Conservation (phyloP, 1,140 invertebrate species). For the Drosophila melanica region DNA sequence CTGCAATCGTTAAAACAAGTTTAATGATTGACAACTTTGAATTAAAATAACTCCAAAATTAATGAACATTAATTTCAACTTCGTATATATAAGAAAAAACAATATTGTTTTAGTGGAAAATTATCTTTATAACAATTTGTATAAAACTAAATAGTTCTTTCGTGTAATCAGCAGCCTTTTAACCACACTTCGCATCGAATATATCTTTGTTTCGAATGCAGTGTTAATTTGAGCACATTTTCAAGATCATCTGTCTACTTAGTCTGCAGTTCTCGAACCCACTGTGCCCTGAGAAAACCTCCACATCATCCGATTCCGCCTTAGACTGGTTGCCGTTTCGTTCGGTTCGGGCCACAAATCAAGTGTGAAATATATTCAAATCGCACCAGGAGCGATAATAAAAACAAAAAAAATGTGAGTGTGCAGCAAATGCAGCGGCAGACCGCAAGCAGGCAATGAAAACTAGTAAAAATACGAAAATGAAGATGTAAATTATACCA, state of each 20-base stretch:
- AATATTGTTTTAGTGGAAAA: no score
- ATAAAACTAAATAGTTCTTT: no score
- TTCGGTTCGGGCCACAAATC: constrained; percentile 62
- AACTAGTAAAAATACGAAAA: constrained; percentile 62
- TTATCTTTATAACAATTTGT: no score
- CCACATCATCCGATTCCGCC: constrained; percentile 16
- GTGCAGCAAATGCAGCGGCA: constrained; percentile 33
- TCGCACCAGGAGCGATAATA: constrained; percentile 57
- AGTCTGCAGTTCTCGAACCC: constrained; percentile 9
- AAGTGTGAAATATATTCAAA: constrained; percentile 78
- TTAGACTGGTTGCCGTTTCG: constrained; percentile 39
- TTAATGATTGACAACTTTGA: no score
- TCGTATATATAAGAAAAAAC: no score
- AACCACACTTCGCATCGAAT: background rate
- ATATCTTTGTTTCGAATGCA: constrained; percentile 31
- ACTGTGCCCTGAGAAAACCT: constrained; percentile 16
- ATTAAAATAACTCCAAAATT: background rate
- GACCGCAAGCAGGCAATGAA: constrained; percentile 42
- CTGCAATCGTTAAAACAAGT: background rate
- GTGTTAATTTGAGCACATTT: constrained; percentile 74
- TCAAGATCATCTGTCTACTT: constrained; percentile 60
- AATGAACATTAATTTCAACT: background rate
- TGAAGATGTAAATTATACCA: constrained; percentile 81
- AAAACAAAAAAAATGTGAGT: constrained; percentile 24
- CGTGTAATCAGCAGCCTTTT: background rate